These are phyloP conservation scores for Eptatretus atami DNA, from an alignment of 2,797 vertebrate genomes.

Conservation along the genomic window DNA sequence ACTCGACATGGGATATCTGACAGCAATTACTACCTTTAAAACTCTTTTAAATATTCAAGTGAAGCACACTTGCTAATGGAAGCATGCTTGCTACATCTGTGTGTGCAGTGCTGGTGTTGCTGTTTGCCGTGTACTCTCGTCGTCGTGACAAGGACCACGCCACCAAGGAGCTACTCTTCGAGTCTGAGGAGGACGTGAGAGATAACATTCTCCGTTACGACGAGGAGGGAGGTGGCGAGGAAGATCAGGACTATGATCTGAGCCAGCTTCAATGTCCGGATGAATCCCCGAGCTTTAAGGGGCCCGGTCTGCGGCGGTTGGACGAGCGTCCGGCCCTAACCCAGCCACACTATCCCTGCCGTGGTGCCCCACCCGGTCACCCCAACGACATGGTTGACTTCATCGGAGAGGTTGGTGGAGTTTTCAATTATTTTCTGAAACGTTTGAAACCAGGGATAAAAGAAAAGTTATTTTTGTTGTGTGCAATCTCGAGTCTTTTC, in stretches of 20 bases:
- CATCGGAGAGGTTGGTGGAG: slow-evolving; percentile 40
- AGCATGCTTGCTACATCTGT: neutral
- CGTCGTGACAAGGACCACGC: slow-evolving; percentile 56
- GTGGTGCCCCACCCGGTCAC: slow-evolving; percentile 40
- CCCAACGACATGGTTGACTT: slow-evolving; percentile 83
- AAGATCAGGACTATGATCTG: slow-evolving; percentile 86
- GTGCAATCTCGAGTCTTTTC: too few relatives aligned
- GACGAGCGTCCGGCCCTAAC: slow-evolving; percentile 63
- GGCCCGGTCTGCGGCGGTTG: slow-evolving; percentile 45
- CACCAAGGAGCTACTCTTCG: slow-evolving; percentile 66
- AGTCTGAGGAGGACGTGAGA: slow-evolving; percentile 63
- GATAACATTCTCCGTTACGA: slow-evolving; percentile 86
- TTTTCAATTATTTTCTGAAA: too few relatives aligned
- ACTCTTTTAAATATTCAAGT: too few relatives aligned
- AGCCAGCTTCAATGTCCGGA: slow-evolving; percentile 80
- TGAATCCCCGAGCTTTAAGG: slow-evolving; percentile 54
- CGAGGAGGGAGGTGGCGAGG: slow-evolving; percentile 64
- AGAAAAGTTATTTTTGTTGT: too few relatives aligned
- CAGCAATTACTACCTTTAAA: too few relatives aligned
- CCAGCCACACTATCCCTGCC: slow-evolving; percentile 59
- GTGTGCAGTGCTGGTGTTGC: slow-evolving; percentile 40
- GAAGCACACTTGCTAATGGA: too few relatives aligned
- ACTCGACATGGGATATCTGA: too few relatives aligned
- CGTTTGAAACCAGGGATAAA: too few relatives aligned
- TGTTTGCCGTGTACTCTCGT: slow-evolving; percentile 64